Percentiles rank a stretch among this genome's conserved stretches.
These are phyloP conservation scores for Drosophila lowei DNA, from an alignment of 1,140 invertebrate species.

Conservation along the genomic window DNA sequence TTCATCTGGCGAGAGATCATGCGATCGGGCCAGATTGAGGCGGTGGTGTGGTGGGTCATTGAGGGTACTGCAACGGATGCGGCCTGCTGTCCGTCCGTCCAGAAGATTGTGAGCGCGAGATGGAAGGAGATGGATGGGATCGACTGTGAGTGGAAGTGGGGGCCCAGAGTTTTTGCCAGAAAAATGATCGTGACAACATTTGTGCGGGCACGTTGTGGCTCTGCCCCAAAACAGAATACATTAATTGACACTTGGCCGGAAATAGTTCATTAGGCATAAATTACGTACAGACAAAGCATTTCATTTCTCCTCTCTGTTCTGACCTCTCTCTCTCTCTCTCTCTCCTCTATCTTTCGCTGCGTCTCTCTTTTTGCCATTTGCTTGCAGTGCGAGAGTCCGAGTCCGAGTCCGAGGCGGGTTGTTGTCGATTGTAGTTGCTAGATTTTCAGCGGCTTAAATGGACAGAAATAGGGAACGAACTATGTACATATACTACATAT, in stretches of 20 bases:
- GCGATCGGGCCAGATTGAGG: conserved; percentile 21
- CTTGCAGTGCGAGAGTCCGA: conserved; percentile 27
- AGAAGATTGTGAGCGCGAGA: too few relatives aligned
- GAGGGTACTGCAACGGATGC: conserved; percentile 49
- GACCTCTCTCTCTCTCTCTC: conserved; percentile 11
- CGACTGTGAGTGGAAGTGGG: neutral
- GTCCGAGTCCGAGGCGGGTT: conserved; percentile 7
- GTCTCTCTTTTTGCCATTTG: conserved; percentile 40
- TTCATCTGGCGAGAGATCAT: conserved; percentile 3
- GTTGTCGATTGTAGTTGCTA: conserved; percentile 56
- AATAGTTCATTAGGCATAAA: conserved; percentile 82
- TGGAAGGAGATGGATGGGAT: too few relatives aligned
- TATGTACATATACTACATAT: too few relatives aligned
- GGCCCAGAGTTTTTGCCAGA: conserved; percentile 50
- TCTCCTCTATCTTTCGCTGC: neutral
- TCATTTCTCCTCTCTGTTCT: neutral
- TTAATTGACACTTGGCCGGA: conserved; percentile 81
- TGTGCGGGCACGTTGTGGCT: conserved; percentile 72
- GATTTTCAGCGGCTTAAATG: conserved; percentile 75
- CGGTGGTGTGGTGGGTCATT: neutral
- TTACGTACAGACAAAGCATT: conserved; percentile 75
- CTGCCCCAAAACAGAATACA: conserved; percentile 72
- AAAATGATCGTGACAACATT: conserved; percentile 68
- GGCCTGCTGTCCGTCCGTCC: conserved; percentile 1
- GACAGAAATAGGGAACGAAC: conserved; percentile 31